These are phyloP conservation scores for Steatocranus sp. DNA, from an alignment of 2,797 vertebrate genomes.

Conservation along the genomic window DNA sequence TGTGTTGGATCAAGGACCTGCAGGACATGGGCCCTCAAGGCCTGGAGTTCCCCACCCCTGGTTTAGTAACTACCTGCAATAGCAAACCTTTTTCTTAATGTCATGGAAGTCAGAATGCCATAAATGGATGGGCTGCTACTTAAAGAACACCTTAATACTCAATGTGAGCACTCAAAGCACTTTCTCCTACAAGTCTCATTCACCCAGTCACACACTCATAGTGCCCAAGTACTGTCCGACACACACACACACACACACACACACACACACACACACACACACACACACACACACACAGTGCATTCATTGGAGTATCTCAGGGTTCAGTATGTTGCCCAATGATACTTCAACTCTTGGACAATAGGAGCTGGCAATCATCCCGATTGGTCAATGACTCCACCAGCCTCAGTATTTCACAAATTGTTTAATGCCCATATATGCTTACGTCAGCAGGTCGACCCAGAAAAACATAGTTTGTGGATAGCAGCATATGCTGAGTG, in stretches of 20 bases:
- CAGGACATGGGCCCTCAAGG: rapidly evolving
- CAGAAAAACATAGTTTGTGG: rapidly evolving
- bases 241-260: background rate
- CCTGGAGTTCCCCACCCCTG: rapidly evolving
- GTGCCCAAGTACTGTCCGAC: background rate
- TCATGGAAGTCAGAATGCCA: background rate
- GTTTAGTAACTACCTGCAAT: background rate
- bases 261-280: background rate
- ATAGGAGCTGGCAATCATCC: background rate
- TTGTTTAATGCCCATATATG: rapidly evolving
- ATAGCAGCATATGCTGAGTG: background rate
- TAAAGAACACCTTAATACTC: rapidly evolving
- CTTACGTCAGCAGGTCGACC: background rate
- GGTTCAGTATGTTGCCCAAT: background rate
- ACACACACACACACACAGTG: rapidly evolving
- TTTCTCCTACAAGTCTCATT: background rate
- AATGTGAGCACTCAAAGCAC: background rate
- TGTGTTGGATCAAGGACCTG: background rate
- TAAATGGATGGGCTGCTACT: background rate
- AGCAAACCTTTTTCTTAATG: background rate
- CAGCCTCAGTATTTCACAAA: background rate
- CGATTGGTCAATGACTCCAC: background rate
- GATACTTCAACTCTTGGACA: background rate
- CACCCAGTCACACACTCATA: background rate
- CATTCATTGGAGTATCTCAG: rapidly evolving